Evolutionary conservation across 2,797 vertebrate species (phyloP), one percentile per base, ranked within the genome.

Genomic region (Anabacerthia variegaticeps): DNA sequence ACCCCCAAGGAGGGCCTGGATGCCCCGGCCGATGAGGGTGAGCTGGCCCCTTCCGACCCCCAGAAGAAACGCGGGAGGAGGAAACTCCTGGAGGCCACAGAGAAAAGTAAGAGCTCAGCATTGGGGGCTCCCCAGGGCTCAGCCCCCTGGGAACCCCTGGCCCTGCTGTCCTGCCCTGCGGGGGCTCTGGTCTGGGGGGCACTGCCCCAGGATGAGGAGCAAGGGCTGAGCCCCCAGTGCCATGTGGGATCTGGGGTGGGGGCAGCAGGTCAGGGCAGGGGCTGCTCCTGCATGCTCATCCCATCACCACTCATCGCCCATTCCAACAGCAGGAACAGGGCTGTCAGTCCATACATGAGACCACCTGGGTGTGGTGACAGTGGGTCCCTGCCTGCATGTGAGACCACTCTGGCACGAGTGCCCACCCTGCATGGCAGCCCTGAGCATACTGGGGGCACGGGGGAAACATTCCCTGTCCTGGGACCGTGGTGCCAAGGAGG

Each of bases 91-190:
- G 98, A 99, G 95, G 98, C 97, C 58, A 95, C 98, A 2, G 99
- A 98, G 20, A 99, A 99, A 98, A 98, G 99, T 99, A 97, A 99
- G 99, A 98, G 81, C 93, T 93, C 71, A 14, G 95, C n/a, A 5
- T 9, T 68, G 83, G 86, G 92, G 95, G 90, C 39, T 85, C 43
- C 78, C 66, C 2, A 16, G 84, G 76, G 68, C 73, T 20, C 21
- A 4, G 78, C 20, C 75, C 74, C 52, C 36, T 3, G 10, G 66
- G 76, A 34, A 52, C 62, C 83, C 84, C 62, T 4, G 8, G 43
- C 30, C 73, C 67, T 37, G 10, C 61, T 2, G 4, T 32, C 21
- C 69, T 26, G 36, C 36, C 48, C 71, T 4, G 1, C 1, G 1
- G 26, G 22, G 15, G 28, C 48, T 73, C 73, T 6, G 18, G 68